phyloP scores from a whole-genome alignment of 2,797 vertebrate species.

The Clarias fuscus region DNA sequence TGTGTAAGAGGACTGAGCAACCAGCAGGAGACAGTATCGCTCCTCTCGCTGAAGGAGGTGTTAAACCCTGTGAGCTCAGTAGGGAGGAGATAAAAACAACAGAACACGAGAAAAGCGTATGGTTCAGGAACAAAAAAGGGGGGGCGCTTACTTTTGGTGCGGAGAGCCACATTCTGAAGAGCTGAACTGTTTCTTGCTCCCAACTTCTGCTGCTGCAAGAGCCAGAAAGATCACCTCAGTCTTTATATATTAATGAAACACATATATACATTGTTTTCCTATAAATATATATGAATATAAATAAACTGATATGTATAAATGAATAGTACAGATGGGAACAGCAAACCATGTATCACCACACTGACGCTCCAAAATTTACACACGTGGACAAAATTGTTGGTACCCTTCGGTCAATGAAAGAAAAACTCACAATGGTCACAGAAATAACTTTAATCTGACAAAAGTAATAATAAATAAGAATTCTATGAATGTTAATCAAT shows the following conservation, averaged over 20 bases:
- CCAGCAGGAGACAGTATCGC: constrained; percentile 27
- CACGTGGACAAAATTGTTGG: too few species aligned
- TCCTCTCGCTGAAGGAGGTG: background rate
- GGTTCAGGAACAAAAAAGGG: background rate
- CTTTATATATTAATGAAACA: background rate
- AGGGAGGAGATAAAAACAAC: background rate
- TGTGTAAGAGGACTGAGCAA: background rate
- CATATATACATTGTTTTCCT: background rate
- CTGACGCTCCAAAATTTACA: too few species aligned
- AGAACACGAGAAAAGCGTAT: background rate
- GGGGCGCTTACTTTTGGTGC: constrained; percentile 60
- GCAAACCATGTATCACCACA: too few species aligned
- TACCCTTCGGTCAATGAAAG: too few species aligned
- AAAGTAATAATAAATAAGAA: too few species aligned
- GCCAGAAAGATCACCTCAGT: background rate
- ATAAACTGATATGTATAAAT: too few species aligned
- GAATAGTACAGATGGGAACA: too few species aligned
- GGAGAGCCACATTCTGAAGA: constrained; percentile 84
- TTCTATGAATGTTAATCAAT: too few species aligned
- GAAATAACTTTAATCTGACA: too few species aligned
- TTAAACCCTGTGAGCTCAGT: background rate
- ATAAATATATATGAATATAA: too few species aligned
- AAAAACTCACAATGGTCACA: too few species aligned
- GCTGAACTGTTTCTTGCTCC: constrained; percentile 85
- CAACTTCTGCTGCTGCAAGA: constrained; percentile 85